Evolutionary conservation across 2,888 invertebrate species (phyloP).

Genomic region (Lasius platythorax): DNA sequence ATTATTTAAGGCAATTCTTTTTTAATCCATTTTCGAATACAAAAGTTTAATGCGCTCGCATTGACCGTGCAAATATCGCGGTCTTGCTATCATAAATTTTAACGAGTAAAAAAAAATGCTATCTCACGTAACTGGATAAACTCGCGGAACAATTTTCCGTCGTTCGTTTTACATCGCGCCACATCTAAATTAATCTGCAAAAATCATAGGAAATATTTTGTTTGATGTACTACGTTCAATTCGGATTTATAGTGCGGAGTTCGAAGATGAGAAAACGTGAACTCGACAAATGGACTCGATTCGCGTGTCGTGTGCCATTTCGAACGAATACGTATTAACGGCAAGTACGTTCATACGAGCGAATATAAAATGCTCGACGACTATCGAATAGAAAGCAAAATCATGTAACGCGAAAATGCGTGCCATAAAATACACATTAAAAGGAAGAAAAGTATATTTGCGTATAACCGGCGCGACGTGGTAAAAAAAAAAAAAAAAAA

Average conservation of each 20-base stretch:
- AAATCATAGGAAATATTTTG: constrained; percentile 9
- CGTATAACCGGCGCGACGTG: constrained; percentile 5
- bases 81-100: constrained; percentile 38
- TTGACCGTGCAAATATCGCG: constrained; percentile 37
- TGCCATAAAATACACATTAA: constrained; percentile 68
- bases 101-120: constrained; percentile 34
- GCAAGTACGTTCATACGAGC: constrained; percentile 17
- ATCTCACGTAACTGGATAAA: constrained; percentile 14
- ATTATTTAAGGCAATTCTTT: neutral
- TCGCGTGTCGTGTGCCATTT: constrained; percentile 18
- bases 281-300: neutral
- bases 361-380: constrained; percentile 66
- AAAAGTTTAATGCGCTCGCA: neutral
- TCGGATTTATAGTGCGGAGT: neutral
- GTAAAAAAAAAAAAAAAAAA: neutral
- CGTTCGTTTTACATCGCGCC: neutral
- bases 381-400: constrained; percentile 75
- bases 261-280: constrained; percentile 14
- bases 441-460: constrained; percentile 47
- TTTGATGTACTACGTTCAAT: neutral
- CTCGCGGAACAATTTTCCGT: constrained; percentile 16
- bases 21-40: constrained; percentile 19
- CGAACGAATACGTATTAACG: constrained; percentile 8
- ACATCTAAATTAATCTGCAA: constrained; percentile 40
- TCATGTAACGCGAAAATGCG: constrained; percentile 72